phyloP scores from a whole-genome alignment of 2,888 invertebrate species.

The Cataglyphis rosenhaueri region DNA sequence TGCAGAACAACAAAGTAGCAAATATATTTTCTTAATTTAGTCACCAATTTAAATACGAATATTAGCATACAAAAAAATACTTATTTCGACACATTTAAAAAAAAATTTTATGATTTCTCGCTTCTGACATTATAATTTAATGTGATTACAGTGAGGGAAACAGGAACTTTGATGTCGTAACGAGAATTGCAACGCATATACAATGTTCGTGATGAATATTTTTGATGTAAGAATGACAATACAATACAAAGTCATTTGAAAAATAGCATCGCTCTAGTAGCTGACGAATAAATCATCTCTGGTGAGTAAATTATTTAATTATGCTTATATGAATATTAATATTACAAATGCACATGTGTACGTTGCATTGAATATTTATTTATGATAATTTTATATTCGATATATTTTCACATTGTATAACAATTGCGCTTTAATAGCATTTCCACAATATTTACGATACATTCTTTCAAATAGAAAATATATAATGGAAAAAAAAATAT shows the following conservation, averaged over 20 bases:
- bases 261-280: not conserved
- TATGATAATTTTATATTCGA: not conserved
- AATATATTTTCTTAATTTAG: not conserved
- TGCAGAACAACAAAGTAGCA: no score
- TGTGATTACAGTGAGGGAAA: no score
- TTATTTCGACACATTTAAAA: not conserved
- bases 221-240: not conserved
- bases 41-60: no score
- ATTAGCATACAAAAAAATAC: no score
- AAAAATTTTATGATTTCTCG: not conserved
- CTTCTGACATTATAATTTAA: no score
- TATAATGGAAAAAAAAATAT: not conserved
- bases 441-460: not conserved
- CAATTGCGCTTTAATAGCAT: not conserved
- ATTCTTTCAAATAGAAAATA: not conserved
- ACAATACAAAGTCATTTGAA: not conserved
- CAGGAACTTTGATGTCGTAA: not conserved
- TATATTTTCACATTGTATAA: not conserved
- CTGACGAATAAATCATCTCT: not conserved
- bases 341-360: not conserved
- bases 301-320: conserved; percentile 19
- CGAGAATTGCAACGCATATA: not conserved
- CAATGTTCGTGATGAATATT: not conserved
- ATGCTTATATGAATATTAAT: conserved; percentile 10
- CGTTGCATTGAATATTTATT: not conserved